Base-by-base conservation (phyloP, 2,888 invertebrate species). In the Lasioglossum villosulum region DNA sequence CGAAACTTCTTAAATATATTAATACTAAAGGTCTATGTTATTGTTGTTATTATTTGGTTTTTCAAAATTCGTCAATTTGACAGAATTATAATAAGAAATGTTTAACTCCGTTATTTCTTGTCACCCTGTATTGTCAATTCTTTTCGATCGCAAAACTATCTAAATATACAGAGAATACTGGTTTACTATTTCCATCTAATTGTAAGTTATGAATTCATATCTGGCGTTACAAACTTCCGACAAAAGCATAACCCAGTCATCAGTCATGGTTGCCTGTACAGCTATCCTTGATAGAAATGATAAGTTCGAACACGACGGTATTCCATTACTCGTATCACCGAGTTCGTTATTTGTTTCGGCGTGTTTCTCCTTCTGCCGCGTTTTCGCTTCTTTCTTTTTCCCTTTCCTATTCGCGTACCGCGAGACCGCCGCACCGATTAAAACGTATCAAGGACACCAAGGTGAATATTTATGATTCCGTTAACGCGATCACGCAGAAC, bases 391-490 rank as follows among this genome's bases (percentile, higher is more conserved):
- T 19, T 23, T 4, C n/a, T 52, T 66, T 70, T 71, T n/a, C 23
- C n/a, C 23, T 66, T 34, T 16, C 34, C 14, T 37, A 27, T 1
- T n/a, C 12, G 19, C 10, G 30, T 70, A 39, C 68, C 56, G 30
- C 52, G 71, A 48, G 23, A 5, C 23, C 30, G 10, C 48, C 48
- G 19, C 30, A 4, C 27, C 82, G 80, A 82, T 86, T 86, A 86
- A 86, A 86, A 82, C 75, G 74, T 74, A 80, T 77, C 75, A 74
- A 79, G 78, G 74, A 71, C 78, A 75, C 71, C 14, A 23, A 30
- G 71, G 79, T 86, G 86, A 86, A 86, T 86, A 86, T 86, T 86
- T 86, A 86, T 86, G 86, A 86, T 82, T 78, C 79, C 72, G 73
- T 63, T 76, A 85, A 86, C 85, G 74, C 73, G 86, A 82, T 86